phyloP scores from a whole-genome alignment of 2,113 vertebrate species.

The Pelusios castaneus region DNA sequence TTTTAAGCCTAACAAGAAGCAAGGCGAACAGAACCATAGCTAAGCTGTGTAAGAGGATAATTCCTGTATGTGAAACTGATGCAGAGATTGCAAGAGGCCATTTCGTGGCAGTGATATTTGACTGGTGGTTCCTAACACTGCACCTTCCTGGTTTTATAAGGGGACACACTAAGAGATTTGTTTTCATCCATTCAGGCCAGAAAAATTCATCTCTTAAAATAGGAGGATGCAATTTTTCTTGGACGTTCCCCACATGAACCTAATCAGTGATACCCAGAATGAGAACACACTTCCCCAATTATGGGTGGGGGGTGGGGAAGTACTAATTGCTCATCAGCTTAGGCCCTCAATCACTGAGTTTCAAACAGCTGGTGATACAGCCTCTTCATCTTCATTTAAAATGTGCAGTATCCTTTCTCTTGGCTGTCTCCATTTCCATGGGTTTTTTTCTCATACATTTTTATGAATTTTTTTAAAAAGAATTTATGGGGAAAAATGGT shows the following conservation, averaged over 20 bases:
- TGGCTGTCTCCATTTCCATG: neutral
- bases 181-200: neutral
- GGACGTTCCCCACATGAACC: neutral
- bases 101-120: neutral
- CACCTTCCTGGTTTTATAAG: neutral
- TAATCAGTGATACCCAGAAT: slow-evolving; percentile 52
- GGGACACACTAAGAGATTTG: neutral
- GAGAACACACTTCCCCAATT: neutral
- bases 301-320: slow-evolving; percentile 27
- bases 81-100: neutral
- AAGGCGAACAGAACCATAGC: neutral
- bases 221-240: neutral
- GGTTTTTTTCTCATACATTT: slow-evolving; percentile 55
- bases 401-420: slow-evolving; percentile 52
- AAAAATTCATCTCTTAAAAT: slow-evolving; percentile 8
- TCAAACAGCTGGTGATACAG: slow-evolving; percentile 53
- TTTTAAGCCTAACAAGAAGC: neutral
- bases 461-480: slow-evolving; percentile 49
- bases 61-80: neutral
- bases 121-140: neutral
- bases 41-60: neutral
- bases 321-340: slow-evolving; percentile 67
- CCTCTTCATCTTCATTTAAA: slow-evolving; percentile 58
- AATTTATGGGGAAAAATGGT: slow-evolving; percentile 37
- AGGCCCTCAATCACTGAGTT: slow-evolving; percentile 68